phyloP scores from a whole-genome alignment of 1,140 invertebrate genomes.

The Platyscapa corneri region DNA sequence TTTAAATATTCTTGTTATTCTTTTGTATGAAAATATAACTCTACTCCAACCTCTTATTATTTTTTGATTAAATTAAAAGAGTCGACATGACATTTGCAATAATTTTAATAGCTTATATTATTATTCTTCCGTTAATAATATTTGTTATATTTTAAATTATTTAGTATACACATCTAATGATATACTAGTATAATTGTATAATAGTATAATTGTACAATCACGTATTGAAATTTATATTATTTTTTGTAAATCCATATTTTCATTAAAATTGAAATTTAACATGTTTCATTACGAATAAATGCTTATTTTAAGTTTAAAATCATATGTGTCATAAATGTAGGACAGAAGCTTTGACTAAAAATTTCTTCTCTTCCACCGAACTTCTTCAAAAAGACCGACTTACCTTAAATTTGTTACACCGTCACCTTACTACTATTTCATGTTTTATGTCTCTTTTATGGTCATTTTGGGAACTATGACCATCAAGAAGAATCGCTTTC shows the following conservation, averaged over 20 bases:
- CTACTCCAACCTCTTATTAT: no score
- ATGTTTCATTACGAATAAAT: neutral
- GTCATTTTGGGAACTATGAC: slow-evolving; percentile 53
- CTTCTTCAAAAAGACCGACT: slow-evolving; percentile 53
- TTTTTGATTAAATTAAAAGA: no score
- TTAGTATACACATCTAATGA: no score
- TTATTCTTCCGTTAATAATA: no score
- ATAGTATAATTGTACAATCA: no score
- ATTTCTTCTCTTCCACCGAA: slow-evolving; percentile 22
- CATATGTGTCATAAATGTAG: neutral
- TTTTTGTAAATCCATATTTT: neutral
- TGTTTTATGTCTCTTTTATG: slow-evolving; percentile 60
- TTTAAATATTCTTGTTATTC: no score
- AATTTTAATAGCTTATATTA: no score
- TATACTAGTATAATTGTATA: no score
- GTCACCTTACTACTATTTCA: slow-evolving; percentile 55
- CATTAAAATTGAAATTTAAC: neutral
- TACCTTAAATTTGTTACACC: neutral
- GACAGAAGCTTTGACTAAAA: slow-evolving; percentile 26
- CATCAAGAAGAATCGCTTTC: slow-evolving; percentile 18
- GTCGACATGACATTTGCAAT: neutral
- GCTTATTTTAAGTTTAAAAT: neutral
- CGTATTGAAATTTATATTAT: no score
- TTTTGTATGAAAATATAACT: no score
- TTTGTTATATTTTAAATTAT: no score